A percentile compares a stretch with the other conserved stretches of the same genome.
Evolutionary conservation across 2,888 invertebrate species (phyloP).

Genomic region (Drosophila percnosoma): DNA sequence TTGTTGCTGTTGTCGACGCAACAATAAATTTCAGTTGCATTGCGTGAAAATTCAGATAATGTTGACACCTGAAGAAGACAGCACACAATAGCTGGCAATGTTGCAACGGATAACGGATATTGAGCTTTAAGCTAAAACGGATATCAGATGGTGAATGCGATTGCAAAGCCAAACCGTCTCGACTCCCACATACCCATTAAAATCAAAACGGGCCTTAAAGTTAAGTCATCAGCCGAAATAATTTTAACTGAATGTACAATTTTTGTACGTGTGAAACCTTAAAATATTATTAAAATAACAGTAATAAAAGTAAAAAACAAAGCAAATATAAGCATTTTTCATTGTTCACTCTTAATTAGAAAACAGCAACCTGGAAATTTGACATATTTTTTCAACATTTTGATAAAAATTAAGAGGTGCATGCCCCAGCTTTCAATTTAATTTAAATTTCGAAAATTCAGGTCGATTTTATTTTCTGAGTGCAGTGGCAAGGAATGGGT

Average conservation of each 20-base stretch:
- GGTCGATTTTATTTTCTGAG: background rate
- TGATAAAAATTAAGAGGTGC: background rate
- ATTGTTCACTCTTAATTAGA: background rate
- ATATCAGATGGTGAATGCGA: constrained; percentile 25
- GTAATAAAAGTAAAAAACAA: background rate
- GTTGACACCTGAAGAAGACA: constrained; percentile 66
- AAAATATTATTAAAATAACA: background rate
- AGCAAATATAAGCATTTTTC: background rate
- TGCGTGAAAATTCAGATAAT: constrained; percentile 67
- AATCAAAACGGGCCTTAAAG: too few relatives aligned
- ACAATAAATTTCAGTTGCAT: constrained; percentile 59
- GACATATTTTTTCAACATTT: too few relatives aligned
- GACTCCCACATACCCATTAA: constrained; percentile 6
- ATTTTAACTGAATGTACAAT: background rate
- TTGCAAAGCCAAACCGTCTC: background rate
- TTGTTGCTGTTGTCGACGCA: constrained; percentile 23
- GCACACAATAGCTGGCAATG: constrained; percentile 9
- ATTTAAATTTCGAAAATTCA: background rate
- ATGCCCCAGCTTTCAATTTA: background rate
- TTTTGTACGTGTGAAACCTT: background rate
- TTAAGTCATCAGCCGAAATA: background rate
- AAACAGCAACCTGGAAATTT: background rate
- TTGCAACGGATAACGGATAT: constrained; percentile 54
- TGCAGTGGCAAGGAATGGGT: background rate
- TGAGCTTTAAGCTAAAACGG: constrained; percentile 55